Conservation (phyloP, 2,113 vertebrate species). For the Catharus minimus region DNA sequence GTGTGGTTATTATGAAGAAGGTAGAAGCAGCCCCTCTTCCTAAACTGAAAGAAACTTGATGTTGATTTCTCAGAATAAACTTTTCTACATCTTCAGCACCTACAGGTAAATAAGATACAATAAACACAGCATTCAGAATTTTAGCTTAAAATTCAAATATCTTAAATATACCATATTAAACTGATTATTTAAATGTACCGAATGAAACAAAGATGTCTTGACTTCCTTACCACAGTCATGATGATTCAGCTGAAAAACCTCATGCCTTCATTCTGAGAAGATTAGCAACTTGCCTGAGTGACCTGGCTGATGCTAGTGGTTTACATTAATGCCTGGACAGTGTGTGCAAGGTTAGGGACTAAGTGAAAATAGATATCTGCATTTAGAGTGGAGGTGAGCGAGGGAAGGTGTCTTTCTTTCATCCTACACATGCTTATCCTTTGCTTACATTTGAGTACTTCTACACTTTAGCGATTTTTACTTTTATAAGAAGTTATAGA, state of each 20-base stretch:
- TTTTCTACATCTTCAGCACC: neutral
- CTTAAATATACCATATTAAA: neutral
- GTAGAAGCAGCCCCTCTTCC: neutral
- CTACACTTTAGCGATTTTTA: neutral
- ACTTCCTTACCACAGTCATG: neutral
- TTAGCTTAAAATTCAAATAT: conserved; percentile 3
- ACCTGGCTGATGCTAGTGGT: conserved; percentile 20
- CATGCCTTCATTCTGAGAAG: neutral
- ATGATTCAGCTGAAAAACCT: neutral
- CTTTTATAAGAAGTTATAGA: neutral
- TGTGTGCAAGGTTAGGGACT: conserved; percentile 25
- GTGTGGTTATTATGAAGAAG: neutral
- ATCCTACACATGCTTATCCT: neutral
- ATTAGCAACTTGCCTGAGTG: neutral
- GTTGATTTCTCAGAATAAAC: neutral
- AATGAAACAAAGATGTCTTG: neutral
- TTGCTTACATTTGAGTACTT: neutral
- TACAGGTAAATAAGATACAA: neutral
- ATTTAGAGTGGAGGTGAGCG: neutral
- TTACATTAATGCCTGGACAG: conserved; percentile 18
- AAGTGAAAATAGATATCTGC: neutral
- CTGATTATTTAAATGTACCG: neutral
- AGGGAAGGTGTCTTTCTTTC: neutral
- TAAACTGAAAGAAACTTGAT: neutral
- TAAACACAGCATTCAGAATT: conserved; percentile 19